Conservation (phyloP, 2,888 invertebrate species). For the Chrysodeixis includens region DNA sequence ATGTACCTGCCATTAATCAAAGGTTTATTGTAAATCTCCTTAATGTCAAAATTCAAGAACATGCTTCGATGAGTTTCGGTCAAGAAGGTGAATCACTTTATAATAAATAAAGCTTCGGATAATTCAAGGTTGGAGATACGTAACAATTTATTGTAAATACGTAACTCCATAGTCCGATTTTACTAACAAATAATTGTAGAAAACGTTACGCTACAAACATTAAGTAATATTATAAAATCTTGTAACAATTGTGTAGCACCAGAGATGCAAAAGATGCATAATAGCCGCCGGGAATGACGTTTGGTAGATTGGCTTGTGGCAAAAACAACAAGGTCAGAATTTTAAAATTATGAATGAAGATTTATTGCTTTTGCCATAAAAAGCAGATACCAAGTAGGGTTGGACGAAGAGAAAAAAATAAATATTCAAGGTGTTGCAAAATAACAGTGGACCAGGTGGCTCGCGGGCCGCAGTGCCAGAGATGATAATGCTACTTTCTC, state of each 20-base stretch:
- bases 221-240: conserved; percentile 17
- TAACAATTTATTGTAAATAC: conserved; percentile 34
- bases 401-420: conserved; percentile 63
- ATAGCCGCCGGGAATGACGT: conserved; percentile 22
- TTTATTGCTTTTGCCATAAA: conserved; percentile 60
- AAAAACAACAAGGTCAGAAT: conserved; percentile 62
- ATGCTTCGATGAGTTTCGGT: conserved; percentile 54
- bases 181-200: conserved; percentile 16
- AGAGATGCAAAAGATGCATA: neutral
- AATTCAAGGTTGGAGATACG: conserved; percentile 45
- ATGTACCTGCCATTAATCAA: conserved; percentile 72
- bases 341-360: conserved; percentile 64
- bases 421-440: conserved; percentile 77
- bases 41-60: conserved; percentile 65
- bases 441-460: conserved; percentile 64
- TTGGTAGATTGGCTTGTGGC: conserved; percentile 46
- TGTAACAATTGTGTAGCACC: conserved; percentile 1
- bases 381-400: conserved; percentile 53
- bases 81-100: conserved; percentile 52
- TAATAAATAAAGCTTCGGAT: conserved; percentile 39
- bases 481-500: conserved; percentile 83
- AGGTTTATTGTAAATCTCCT: conserved; percentile 66
- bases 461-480: conserved; percentile 59
- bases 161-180: conserved; percentile 21
- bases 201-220: conserved; percentile 16